Evolutionary conservation across 2,888 invertebrate genomes (phyloP), one percentile per base, ranked within the genome.

Genomic region (Drosophila nr. medialis): DNA sequence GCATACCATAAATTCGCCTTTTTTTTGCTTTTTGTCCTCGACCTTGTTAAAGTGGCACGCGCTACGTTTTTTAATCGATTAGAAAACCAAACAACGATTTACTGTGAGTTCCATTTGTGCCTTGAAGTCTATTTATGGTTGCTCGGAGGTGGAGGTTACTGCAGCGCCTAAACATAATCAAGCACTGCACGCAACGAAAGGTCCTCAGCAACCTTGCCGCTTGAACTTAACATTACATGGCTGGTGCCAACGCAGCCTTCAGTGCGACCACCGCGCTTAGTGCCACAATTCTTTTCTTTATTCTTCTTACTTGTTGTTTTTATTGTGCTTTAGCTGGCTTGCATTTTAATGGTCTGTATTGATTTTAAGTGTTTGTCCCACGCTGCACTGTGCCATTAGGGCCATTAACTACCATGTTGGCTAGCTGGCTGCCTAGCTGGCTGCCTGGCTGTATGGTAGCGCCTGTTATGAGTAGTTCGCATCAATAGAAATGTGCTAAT

Each of bases 311-410:
- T 55, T 49, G 42, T 61, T 59, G 5, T 30, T 34, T 30, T 48
- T 42, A 24, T 38, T 54, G 45, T 49, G 51, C 29, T 34, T 64
- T 29, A 30, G 40, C 50, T 72, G 54, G 58, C 62, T 64, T 85
- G 84, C 86, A 84, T 81, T 90, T 87, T 89, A 89, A 89, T 89
- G 84, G 87, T 50, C 80, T 80, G 78, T 89, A 89, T 89, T 87
- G 89, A 89, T 89, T 89, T 90, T 87, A 50, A 72, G 84, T 58
- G 68, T 72, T 72, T 81, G 63, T 76, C 64, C 61, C 61, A 69
- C 50, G 48, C 64, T 65, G 59, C 58, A 38, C 11, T 11, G 66
- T 53, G 55, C 45, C 53, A 34, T 42, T n/a, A 7, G 56, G 48
- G 49, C 54, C 63, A 68, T 73, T 69, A 51, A 58, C 58, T 62